Conservation (phyloP, 2,113 vertebrate species). For the Neomonachus schauinslandi region DNA sequence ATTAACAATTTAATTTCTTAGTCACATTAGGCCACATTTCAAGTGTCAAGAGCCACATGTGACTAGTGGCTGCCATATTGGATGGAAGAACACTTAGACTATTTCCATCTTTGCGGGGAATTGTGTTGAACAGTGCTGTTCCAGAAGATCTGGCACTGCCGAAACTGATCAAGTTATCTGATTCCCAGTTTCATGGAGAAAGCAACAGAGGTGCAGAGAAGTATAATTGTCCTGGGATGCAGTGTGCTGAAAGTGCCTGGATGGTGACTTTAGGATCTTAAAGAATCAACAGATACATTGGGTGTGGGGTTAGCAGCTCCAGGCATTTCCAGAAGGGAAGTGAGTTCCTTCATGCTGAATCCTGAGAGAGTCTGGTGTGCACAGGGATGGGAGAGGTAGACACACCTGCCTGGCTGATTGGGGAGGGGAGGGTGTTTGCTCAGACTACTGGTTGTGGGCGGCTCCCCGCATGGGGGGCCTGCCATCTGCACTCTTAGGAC, state of each 20-base stretch:
- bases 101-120: background rate
- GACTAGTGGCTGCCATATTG: background rate
- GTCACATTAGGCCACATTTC: background rate
- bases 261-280: background rate
- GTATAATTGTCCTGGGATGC: background rate
- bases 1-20: background rate
- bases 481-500: background rate
- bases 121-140: background rate
- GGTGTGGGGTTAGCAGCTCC: background rate
- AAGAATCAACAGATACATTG: background rate
- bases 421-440: background rate
- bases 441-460: background rate
- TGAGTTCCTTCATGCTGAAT: background rate
- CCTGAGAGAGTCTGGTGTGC: background rate
- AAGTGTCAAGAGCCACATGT: background rate
- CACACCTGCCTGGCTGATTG: no score
- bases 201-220: background rate
- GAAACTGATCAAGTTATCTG: background rate
- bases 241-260: background rate
- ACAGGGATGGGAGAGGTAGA: background rate
- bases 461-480: fast-evolving
- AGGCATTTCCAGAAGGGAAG: background rate
- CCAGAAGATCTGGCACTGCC: background rate
- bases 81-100: background rate
- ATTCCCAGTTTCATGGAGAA: background rate